Evolutionary conservation across 2,113 vertebrate genomes (phyloP), one percentile per base, ranked within the genome.

Genomic region (Ctenodactylus gundi): DNA sequence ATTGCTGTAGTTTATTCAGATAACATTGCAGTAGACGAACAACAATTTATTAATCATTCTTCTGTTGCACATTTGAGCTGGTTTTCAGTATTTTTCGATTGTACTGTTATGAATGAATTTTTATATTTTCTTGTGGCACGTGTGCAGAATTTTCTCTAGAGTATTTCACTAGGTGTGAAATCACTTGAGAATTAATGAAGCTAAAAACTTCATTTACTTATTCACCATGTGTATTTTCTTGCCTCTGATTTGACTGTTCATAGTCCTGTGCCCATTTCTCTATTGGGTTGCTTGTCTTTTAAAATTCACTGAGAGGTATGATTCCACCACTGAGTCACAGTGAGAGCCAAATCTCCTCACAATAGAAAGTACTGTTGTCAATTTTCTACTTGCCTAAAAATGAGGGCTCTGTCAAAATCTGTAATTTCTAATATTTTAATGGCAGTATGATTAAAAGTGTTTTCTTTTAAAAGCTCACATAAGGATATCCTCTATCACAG

Each of bases 401-500:
- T 17, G 20, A 4, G 6, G 11, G 2, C 1, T 62, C 55, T 77
- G 51, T 53, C 58, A 72, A 87, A 94, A 67, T 11, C 31, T 67
- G 23, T 51, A 39, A 75, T 53, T 90, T 93, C 49, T 83, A 87
- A 65, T 55, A 76, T 88, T 84, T 87, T 58, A 87, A 53, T 65
- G 34, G n/a, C 53, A 62, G 29, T 73, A n/a, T 84, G 44, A 78
- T 83, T 9, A 65, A 93, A 91, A 17, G 21, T 21, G 73, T 64
- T 62, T 14, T 80, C 44, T 90, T 67, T 27, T 18, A 58, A 67
- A 81, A 70, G 46, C 70, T 34, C 3, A 62, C 51, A 49, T 13
- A 64, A 34, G 18, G 36, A 31, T 12, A 15, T 1, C 36, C 14
- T 68, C 29, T 72, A 11, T 29, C 41, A n/a, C n/a, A n/a, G n/a